phyloP scores from a whole-genome alignment of 2,797 vertebrate genomes.

The Clarias pachynema region DNA sequence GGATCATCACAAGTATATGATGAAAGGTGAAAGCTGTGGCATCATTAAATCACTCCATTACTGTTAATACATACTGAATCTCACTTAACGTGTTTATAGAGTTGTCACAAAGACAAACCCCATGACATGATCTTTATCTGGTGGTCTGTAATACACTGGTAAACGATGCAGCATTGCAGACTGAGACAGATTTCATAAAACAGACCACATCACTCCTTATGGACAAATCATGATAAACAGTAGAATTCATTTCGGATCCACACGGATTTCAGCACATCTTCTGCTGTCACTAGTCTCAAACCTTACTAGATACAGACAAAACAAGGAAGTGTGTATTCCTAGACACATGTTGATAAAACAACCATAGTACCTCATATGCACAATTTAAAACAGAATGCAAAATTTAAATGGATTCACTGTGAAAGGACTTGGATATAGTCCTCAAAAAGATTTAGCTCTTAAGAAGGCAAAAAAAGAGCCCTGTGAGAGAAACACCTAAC shows the following conservation, averaged over 20 bases:
- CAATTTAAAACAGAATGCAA: neutral
- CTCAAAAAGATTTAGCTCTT: neutral
- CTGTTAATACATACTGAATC: neutral
- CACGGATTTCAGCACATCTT: constrained; percentile 31
- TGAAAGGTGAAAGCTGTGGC: neutral
- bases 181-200: constrained; percentile 4
- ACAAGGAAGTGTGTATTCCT: neutral
- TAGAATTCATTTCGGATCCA: constrained; percentile 23
- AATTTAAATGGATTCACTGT: neutral
- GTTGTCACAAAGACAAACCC: neutral
- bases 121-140: constrained; percentile 28
- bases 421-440: neutral
- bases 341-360: neutral
- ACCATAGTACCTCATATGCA: neutral
- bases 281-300: neutral
- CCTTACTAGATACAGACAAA: neutral
- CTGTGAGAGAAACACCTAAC: constrained; percentile 41
- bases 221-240: constrained; percentile 45
- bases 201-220: constrained; percentile 13
- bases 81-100: neutral
- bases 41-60: constrained; percentile 9
- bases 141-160: neutral
- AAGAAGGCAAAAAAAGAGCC: neutral
- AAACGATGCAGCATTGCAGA: constrained; percentile 14
- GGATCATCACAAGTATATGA: constrained; percentile 3